These are phyloP conservation scores for Drosophila gaucha DNA, from an alignment of 2,888 invertebrate species.

Conservation along the genomic window DNA sequence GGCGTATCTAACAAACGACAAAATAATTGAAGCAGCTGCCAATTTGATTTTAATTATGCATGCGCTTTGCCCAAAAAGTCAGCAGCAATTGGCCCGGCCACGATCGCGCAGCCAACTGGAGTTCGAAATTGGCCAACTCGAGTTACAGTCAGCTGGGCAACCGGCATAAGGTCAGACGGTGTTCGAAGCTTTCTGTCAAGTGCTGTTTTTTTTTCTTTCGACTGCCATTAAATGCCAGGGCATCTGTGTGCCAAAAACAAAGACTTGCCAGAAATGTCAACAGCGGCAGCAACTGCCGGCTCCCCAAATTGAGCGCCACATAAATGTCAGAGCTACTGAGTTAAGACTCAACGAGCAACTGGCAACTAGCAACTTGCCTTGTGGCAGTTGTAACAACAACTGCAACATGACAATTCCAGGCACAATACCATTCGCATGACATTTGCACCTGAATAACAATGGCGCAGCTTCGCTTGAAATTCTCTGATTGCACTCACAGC, in stretches of 20 bases:
- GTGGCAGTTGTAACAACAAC: conserved; percentile 12
- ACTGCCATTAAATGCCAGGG: conserved; percentile 32
- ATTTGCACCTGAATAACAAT: conserved; percentile 61
- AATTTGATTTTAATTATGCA: conserved; percentile 62
- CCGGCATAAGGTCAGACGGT: conserved; percentile 38
- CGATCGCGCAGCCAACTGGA: conserved; percentile 23
- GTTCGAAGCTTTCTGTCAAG: not conserved
- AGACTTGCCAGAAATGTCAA: conserved; percentile 40
- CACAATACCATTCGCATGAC: conserved; percentile 26
- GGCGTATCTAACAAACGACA: conserved; percentile 58
- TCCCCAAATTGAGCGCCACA: conserved; percentile 46
- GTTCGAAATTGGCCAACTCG: conserved; percentile 7
- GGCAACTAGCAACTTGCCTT: conserved; percentile 1
- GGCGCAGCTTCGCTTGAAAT: conserved; percentile 29
- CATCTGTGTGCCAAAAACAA: conserved; percentile 19
- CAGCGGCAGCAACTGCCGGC: conserved; percentile 2
- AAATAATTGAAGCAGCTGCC: conserved; percentile 41
- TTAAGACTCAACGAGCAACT: conserved; percentile 36
- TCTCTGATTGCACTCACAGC: conserved; percentile 26
- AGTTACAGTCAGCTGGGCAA: conserved; percentile 2
- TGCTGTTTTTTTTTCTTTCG: no score
- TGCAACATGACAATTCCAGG: conserved; percentile 7
- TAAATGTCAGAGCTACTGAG: conserved; percentile 62
- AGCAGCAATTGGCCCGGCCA: conserved; percentile 20
- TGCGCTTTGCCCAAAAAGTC: conserved; percentile 29